phyloP scores from a whole-genome alignment of 2,113 vertebrate species.

The Passer domesticus region DNA sequence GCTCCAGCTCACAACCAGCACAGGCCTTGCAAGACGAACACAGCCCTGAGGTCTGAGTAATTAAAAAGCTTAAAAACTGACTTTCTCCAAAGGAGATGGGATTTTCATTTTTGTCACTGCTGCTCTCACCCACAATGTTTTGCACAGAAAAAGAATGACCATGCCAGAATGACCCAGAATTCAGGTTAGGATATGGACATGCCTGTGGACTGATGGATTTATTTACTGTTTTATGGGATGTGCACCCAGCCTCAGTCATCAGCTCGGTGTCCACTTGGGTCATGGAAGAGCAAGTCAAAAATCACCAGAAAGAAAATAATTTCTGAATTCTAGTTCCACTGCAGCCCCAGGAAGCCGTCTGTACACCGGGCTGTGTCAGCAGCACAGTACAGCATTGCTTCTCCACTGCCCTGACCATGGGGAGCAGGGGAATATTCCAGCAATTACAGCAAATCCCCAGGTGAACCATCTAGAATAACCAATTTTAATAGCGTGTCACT shows the following conservation, averaged over 20 bases:
- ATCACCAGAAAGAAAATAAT: background rate
- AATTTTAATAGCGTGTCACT: slow-evolving; percentile 11
- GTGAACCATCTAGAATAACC: slow-evolving; percentile 37
- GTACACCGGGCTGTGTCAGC: background rate
- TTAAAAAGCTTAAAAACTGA: background rate
- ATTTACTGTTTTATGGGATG: background rate
- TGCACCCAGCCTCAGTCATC: background rate
- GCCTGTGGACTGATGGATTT: background rate
- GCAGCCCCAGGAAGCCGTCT: background rate
- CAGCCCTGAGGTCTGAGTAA: background rate
- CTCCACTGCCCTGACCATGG: background rate
- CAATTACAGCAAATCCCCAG: slow-evolving; percentile 34
- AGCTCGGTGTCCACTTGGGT: background rate
- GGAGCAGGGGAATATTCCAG: background rate
- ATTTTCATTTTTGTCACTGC: background rate
- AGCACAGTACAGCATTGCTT: background rate
- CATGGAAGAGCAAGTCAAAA: background rate
- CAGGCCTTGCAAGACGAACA: accelerated
- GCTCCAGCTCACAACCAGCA: background rate
- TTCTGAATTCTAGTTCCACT: background rate
- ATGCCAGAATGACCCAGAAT: background rate
- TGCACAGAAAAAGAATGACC: background rate
- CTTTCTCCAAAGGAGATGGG: background rate
- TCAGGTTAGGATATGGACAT: background rate
- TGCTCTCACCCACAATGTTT: background rate